These are phyloP conservation scores for Danionella cerebrum DNA, from an alignment of 2,113 vertebrate species.

Conservation along the genomic window DNA sequence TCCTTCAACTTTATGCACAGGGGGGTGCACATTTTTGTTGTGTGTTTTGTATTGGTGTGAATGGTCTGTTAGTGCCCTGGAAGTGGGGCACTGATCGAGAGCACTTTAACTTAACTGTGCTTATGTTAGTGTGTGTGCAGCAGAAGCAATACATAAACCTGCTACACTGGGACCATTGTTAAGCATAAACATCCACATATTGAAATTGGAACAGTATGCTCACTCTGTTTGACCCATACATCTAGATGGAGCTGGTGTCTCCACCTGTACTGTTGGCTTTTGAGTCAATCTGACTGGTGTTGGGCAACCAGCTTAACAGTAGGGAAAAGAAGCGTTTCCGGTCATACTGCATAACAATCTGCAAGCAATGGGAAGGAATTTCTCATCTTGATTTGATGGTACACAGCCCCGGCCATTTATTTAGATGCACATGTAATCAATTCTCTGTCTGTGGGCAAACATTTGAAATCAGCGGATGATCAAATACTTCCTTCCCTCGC, in stretches of 20 bases:
- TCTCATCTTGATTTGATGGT: too few relatives aligned
- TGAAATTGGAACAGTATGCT: background rate
- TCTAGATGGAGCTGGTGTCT: constrained; percentile 1
- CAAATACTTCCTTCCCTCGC: too few relatives aligned
- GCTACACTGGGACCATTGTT: constrained; percentile 42
- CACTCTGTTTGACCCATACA: constrained; percentile 15
- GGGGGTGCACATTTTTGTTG: constrained; percentile 1
- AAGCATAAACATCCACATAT: background rate
- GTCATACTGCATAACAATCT: too few relatives aligned
- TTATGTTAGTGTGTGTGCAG: constrained; percentile 35
- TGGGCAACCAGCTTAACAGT: background rate
- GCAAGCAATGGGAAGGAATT: too few relatives aligned
- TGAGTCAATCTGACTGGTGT: background rate
- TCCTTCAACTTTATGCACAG: constrained; percentile 45
- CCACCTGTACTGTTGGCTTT: background rate
- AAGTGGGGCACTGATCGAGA: constrained; percentile 20
- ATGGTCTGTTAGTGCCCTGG: constrained; percentile 19
- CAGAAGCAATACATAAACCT: constrained; percentile 31
- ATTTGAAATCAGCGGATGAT: too few relatives aligned
- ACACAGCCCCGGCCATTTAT: too few relatives aligned
- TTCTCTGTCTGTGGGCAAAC: too few relatives aligned
- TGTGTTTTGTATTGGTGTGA: constrained; percentile 10
- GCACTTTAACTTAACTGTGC: constrained; percentile 40
- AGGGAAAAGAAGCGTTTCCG: too few relatives aligned
- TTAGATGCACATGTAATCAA: too few relatives aligned